Evolutionary conservation across 1,140 invertebrate genomes (phyloP), one percentile per base, ranked within the genome.

Genomic region (Leptinotarsa undecemlineata): DNA sequence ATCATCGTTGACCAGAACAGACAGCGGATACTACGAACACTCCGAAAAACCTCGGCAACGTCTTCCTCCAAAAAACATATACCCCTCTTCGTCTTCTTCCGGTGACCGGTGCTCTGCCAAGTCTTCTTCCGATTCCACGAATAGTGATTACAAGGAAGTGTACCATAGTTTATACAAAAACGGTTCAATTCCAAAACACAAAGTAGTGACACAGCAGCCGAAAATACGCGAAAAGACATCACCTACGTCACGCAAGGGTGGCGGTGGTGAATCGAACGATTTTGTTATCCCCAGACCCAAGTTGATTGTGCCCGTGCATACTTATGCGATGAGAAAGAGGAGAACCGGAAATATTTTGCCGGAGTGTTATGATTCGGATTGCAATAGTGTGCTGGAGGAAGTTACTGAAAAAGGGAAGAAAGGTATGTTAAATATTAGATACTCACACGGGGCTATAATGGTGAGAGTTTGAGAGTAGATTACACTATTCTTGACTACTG

Each of bases 291-390:
- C 94, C 1, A 86, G 94, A 80, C 93, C 94, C 17, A 92, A 94
- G 82, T 88, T 95, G 73, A 94, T 95, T 80, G 94, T 95, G 71
- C 94, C 94, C 63, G 93, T 95, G 71, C 94, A 95, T 86, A 94
- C 93, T 3, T 95, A 95, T 84, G 93, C 92, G 42, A 90, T 91
- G 68, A 86, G 92, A 73, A 91, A 91, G 77, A 87, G 94, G 70
- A 88, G 93, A 73, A 95, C 93, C n/a, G 93, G 93, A 6, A 92
- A 92, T 86, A 84, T 91, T 15, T 75, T 76, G 15, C 76, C 76
- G 21, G 74, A 75, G 60, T 71, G 73, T 20, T 75, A 71, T 63
- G 76, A 76, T 73, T 77, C 76, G 42, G 73, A 67, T 26, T 67
- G 21, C 21, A 67, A 42, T 48, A 68, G 47, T 63, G 57, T 57